Base-by-base conservation (phyloP, 2,888 invertebrate species). In the Chrysolina haemoptera region DNA sequence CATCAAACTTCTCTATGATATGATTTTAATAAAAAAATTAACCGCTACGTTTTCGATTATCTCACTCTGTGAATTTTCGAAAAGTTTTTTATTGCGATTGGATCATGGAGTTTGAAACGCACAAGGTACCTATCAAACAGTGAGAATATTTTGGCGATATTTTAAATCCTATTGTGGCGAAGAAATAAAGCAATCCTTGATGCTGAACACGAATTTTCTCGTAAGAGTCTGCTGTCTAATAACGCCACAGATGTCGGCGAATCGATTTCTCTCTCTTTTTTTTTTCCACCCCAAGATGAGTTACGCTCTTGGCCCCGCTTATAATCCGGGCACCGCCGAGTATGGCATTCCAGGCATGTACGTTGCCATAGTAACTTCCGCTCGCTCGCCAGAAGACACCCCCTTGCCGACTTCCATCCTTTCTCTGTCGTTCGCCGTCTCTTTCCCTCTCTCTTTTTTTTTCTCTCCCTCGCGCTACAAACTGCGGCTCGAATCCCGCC, bases 281-380 rank as follows among this genome's bases (percentile, higher is more conserved):
- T 63, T 43, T 55, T 71, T 65, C 27, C 71, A 65, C 22, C 40
- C 27, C 18, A 6, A 22, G 18, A 48, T 50, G 48, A 62, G 78
- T 43, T 22, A 65, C 43, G 48, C 65, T 65, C 40, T 63, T 14
- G 65, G 65, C 68, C 68, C 35, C 62, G 62, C 18, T 63, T 69
- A 78, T 68, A 74, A 77, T 73, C 71, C 75, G 76, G 83, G 84
- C 82, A 80, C 82, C 83, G 71, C 77, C 65, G 79, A 81, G 83
- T 83, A 84, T 84, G 82, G 81, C 80, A 82, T 83, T 82, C 84
- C 82, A 79, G 82, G 82, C 83, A 82, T 81, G 83, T 82, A 80
- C 79, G 84, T 84, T 82, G 75, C 81, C 80, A 83, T 84, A 80
- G 80, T 77, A 75, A 84, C 82, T 75, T 78, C 75, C 75, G 76